These are phyloP conservation scores for Nothobranchius furzeri DNA, from an alignment of 2,113 vertebrate genomes.

Conservation along the genomic window DNA sequence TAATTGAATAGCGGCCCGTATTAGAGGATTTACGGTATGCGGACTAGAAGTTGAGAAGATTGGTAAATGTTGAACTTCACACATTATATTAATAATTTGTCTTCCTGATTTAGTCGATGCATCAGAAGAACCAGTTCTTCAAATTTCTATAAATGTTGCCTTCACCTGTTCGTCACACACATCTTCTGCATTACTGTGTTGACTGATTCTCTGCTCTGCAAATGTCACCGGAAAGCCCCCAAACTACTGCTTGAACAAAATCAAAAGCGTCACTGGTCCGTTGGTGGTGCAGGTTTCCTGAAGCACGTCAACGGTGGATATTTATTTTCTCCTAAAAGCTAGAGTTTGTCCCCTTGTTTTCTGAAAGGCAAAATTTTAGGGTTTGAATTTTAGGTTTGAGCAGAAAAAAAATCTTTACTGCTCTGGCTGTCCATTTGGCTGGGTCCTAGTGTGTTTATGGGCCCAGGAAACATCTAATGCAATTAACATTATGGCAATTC, in stretches of 20 bases:
- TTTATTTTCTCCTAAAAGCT: background rate
- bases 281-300: background rate
- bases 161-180: background rate
- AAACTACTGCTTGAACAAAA: fast-evolving
- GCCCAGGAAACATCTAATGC: slow-evolving; percentile 52
- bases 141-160: slow-evolving; percentile 5
- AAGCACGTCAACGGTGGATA: background rate
- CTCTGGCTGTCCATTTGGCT: no score
- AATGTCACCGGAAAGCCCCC: background rate
- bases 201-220: background rate
- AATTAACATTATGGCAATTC: slow-evolving; percentile 62
- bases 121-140: slow-evolving; percentile 6
- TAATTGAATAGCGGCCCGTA: no score
- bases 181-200: background rate
- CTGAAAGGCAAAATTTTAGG: background rate
- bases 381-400: no score
- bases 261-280: background rate
- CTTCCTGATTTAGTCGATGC: slow-evolving; percentile 1
- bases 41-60: background rate
- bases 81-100: slow-evolving; percentile 10
- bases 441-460: slow-evolving; percentile 27
- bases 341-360: background rate
- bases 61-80: slow-evolving; percentile 4
- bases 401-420: no score
- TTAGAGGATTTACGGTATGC: no score